phyloP scores from a whole-genome alignment of 2,888 invertebrate species.

The Fragum whitleyi region DNA sequence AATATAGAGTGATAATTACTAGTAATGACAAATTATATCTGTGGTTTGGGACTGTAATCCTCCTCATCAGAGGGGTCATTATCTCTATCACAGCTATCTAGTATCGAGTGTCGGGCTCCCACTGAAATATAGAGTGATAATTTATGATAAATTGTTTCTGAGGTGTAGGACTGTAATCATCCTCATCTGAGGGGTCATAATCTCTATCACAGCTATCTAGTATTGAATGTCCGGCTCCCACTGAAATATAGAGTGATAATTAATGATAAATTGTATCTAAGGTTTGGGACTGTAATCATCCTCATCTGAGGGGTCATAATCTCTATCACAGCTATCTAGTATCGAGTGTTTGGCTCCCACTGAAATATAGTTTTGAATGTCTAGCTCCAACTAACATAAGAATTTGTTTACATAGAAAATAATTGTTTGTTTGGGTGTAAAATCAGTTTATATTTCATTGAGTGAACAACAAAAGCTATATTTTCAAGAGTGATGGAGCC shows the following conservation, averaged over 20 bases:
- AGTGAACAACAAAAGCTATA: too few species aligned
- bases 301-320: constrained; percentile 70
- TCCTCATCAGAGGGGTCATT: constrained; percentile 74
- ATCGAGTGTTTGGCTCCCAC: constrained; percentile 34
- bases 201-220: constrained; percentile 42
- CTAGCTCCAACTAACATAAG: too few species aligned
- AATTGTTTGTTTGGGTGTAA: too few species aligned
- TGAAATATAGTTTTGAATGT: constrained; percentile 13
- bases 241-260: constrained; percentile 11
- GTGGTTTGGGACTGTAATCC: constrained; percentile 85
- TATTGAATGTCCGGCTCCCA: constrained; percentile 33
- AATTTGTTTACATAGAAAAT: constrained; percentile 36
- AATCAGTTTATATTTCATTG: too few species aligned
- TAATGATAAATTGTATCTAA: constrained; percentile 90
- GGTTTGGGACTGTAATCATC: constrained; percentile 84
- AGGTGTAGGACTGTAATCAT: constrained; percentile 84
- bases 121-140: constrained; percentile 19
- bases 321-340: constrained; percentile 39
- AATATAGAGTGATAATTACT: constrained; percentile 79
- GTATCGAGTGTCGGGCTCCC: constrained; percentile 29
- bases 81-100: constrained; percentile 42
- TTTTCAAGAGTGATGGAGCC: too few species aligned
- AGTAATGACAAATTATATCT: constrained; percentile 90
- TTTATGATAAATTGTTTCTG: constrained; percentile 90
- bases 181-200: constrained; percentile 72